phyloP scores from a whole-genome alignment of 2,888 invertebrate genomes.

The Idaea biselata region DNA sequence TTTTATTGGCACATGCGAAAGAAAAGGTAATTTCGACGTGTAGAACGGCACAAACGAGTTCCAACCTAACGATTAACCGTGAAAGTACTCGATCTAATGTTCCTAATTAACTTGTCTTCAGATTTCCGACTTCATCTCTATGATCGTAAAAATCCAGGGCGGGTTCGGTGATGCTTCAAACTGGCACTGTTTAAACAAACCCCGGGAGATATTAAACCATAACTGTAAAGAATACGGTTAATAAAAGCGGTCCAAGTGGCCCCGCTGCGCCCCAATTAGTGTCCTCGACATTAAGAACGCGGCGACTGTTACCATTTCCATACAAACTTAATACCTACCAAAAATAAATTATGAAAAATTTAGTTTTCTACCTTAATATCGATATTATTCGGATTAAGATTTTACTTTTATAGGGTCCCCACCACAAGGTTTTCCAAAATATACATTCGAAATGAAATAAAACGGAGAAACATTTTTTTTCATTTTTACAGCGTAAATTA shows the following conservation, averaged over 20 bases:
- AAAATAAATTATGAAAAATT: no score
- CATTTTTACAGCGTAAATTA: no score
- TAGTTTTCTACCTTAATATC: no score
- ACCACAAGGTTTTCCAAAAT: no score
- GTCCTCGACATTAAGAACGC: background rate
- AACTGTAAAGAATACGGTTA: slow-evolving; percentile 14
- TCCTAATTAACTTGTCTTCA: background rate
- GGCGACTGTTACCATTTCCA: no score
- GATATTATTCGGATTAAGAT: no score
- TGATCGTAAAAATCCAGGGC: background rate
- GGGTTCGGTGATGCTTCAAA: background rate
- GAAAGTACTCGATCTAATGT: background rate
- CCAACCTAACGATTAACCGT: background rate
- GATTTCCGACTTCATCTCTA: background rate
- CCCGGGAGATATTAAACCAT: slow-evolving; percentile 1
- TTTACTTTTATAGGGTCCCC: no score
- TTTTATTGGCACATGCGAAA: slow-evolving; percentile 1
- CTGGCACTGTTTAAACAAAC: background rate
- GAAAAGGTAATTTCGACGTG: background rate
- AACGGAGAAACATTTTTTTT: no score
- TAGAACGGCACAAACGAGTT: background rate
- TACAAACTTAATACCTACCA: no score
- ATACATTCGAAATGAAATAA: no score
- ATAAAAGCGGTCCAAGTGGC: slow-evolving; percentile 8
- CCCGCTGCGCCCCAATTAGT: slow-evolving; percentile 19